Evolutionary conservation across 2,797 vertebrate species (phyloP).

Genomic region (Coranthus polyacanthus): DNA sequence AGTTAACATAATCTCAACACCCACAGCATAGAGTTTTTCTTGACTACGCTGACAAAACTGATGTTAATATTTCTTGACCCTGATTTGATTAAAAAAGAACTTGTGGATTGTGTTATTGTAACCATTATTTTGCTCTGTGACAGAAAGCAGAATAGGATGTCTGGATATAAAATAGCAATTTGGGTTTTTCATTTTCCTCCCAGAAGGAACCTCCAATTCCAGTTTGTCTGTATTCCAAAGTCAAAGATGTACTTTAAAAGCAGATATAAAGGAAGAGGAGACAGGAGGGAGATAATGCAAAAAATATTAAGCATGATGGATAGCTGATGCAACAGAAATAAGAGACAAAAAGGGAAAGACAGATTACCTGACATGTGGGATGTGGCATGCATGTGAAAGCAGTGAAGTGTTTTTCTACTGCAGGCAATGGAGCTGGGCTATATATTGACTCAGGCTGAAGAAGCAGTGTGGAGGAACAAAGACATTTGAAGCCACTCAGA

Average conservation of each 20-base stretch:
- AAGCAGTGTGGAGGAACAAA: constrained; percentile 56
- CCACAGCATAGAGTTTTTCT: constrained; percentile 16
- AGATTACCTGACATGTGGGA: constrained; percentile 86
- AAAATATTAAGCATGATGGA: constrained; percentile 71
- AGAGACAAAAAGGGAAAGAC: constrained; percentile 69
- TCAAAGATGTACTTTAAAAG: constrained; percentile 59
- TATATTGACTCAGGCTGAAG: constrained; percentile 83
- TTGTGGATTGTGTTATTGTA: constrained; percentile 11
- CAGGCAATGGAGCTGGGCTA: constrained; percentile 80
- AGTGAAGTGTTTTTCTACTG: constrained; percentile 77
- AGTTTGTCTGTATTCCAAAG: constrained; percentile 59
- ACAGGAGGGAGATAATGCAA: constrained; percentile 47
- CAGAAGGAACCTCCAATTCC: constrained; percentile 54
- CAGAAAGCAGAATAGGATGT: constrained; percentile 19
- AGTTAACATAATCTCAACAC: constrained; percentile 31
- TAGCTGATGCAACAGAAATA: constrained; percentile 67
- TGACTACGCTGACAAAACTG: constrained; percentile 27
- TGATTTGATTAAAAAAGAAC: constrained; percentile 42
- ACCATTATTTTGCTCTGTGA: background rate
- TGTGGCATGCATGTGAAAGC: constrained; percentile 84
- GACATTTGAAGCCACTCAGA: constrained; percentile 59
- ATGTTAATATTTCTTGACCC: constrained; percentile 18
- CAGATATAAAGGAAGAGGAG: constrained; percentile 27
- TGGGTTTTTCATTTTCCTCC: constrained; percentile 33
- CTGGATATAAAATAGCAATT: constrained; percentile 33